Conservation (phyloP, 2,113 vertebrate species). For the Leptocoma aspasia region DNA sequence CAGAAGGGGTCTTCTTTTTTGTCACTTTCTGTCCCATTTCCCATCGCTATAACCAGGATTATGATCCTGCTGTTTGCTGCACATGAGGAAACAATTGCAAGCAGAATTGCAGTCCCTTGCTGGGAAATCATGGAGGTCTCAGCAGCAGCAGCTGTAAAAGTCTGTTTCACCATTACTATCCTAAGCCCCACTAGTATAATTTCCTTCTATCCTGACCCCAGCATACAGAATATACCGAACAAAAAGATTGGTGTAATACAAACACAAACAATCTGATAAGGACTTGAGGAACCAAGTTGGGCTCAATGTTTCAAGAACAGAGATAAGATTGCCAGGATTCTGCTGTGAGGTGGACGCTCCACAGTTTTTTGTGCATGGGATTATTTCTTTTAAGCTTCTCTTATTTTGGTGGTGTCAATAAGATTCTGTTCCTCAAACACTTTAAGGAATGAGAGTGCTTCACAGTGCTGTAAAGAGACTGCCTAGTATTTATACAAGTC, state of each 20-base stretch:
- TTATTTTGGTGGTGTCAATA: neutral
- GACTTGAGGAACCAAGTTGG: neutral
- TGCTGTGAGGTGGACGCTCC: neutral
- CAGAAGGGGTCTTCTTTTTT: neutral
- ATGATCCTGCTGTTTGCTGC: neutral
- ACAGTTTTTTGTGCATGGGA: neutral
- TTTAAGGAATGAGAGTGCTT: neutral
- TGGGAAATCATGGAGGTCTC: neutral
- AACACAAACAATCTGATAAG: neutral
- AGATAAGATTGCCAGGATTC: neutral
- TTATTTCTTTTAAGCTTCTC: neutral
- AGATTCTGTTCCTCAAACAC: neutral
- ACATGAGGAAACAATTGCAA: neutral
- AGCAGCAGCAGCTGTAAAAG: neutral
- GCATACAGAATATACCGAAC: neutral
- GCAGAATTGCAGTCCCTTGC: neutral
- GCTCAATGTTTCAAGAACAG: neutral
- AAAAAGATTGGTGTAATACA: neutral
- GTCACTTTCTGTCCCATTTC: neutral
- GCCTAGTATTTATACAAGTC: neutral
- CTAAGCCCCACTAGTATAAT: neutral
- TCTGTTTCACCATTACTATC: neutral
- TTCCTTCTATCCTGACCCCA: neutral
- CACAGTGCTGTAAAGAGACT: neutral
- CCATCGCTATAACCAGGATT: neutral